Evolutionary conservation across 2,797 vertebrate genomes (phyloP).

Genomic region (Myotis planiceps): DNA sequence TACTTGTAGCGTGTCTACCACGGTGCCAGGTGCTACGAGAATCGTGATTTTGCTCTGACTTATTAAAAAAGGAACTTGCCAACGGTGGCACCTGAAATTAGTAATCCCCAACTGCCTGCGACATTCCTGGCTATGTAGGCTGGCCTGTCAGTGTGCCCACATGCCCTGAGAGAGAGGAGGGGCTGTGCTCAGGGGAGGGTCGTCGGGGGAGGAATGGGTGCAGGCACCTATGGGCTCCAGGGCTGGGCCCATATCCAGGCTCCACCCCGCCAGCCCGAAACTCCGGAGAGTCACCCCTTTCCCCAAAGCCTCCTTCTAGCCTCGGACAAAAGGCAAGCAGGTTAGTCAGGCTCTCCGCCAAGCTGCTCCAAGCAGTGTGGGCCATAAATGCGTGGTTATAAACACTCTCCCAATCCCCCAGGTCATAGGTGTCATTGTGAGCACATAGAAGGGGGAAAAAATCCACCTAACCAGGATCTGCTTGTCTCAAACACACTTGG

Average conservation of each 20-base stretch:
- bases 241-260: background rate
- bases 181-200: background rate
- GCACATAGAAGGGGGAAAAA: background rate
- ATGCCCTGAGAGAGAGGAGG: background rate
- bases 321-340: background rate
- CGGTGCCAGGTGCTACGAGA: background rate
- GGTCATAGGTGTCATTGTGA: slow-evolving; percentile 50
- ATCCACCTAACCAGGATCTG: background rate
- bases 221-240: background rate
- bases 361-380: background rate
- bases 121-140: background rate
- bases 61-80: background rate
- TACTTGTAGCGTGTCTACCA: background rate
- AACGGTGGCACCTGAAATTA: background rate
- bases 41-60: background rate
- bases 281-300: background rate
- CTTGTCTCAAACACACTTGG: slow-evolving; percentile 55
- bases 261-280: background rate
- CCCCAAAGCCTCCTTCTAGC: background rate
- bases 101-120: background rate
- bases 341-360: background rate
- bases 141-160: background rate
- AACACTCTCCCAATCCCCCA: background rate
- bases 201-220: background rate
- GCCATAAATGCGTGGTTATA: background rate